Evolutionary conservation across 2,888 invertebrate genomes (phyloP).

Genomic region (Brenthis daphne): DNA sequence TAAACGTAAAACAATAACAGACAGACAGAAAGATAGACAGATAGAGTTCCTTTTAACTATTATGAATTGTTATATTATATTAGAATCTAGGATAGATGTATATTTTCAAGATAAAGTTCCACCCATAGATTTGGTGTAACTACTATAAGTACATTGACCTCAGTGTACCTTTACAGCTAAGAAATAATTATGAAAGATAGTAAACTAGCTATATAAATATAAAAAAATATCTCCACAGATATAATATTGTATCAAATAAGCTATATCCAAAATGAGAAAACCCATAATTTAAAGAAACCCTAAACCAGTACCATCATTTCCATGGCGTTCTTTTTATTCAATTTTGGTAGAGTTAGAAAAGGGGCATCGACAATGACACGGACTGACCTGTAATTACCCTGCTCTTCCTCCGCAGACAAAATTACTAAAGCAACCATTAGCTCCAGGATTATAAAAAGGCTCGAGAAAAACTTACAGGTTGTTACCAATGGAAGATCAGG

Average conservation of each 20-base stretch:
- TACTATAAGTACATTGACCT: too few species aligned
- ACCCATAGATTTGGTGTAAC: too few species aligned
- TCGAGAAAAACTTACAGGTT: slow-evolving; percentile 58
- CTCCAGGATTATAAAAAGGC: slow-evolving; percentile 71
- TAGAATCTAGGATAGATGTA: too few species aligned
- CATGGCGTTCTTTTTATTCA: slow-evolving; percentile 49
- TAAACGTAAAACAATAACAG: too few species aligned
- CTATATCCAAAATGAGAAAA: slow-evolving; percentile 10
- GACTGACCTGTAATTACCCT: slow-evolving; percentile 75
- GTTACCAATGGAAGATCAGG: slow-evolving; percentile 58
- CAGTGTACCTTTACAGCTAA: too few species aligned
- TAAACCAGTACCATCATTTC: slow-evolving; percentile 16
- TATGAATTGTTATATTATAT: too few species aligned
- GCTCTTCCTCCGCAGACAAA: slow-evolving; percentile 54
- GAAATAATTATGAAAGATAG: too few species aligned
- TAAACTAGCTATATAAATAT: too few species aligned
- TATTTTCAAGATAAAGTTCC: too few species aligned
- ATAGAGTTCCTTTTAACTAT: too few species aligned
- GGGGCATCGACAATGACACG: slow-evolving; percentile 77
- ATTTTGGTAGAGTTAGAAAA: slow-evolving; percentile 61
- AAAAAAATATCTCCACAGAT: neutral
- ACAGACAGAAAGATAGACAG: too few species aligned
- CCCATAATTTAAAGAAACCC: slow-evolving; percentile 28
- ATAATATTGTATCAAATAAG: slow-evolving; percentile 1
- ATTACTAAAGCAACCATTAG: slow-evolving; percentile 77